phyloP scores from a whole-genome alignment of 2,797 vertebrate genomes.

The Podargus strigoides region DNA sequence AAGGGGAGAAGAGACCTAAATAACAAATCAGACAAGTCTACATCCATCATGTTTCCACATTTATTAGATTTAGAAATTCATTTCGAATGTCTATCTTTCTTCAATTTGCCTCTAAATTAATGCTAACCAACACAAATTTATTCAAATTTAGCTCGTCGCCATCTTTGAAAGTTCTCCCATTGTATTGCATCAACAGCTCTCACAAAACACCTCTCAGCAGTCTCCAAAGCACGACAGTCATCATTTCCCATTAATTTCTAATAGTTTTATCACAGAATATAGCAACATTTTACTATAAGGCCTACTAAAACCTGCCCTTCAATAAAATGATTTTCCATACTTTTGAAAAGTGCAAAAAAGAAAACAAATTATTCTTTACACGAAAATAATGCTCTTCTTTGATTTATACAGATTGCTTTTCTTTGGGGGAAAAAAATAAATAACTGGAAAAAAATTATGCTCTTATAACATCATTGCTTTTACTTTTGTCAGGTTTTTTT shows the following conservation, averaged over 20 bases:
- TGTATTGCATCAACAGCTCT: neutral
- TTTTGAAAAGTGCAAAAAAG: neutral
- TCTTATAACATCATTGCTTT: neutral
- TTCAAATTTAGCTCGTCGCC: neutral
- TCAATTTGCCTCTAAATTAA: neutral
- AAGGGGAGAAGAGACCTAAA: neutral
- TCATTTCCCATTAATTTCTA: neutral
- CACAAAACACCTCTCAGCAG: neutral
- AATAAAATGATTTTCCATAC: neutral
- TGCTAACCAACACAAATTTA: neutral
- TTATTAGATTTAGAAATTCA: neutral
- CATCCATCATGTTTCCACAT: neutral
- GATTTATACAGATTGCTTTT: neutral
- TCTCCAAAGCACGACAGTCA: neutral
- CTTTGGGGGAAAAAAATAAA: accelerated
- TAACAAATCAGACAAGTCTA: neutral
- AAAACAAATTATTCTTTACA: neutral
- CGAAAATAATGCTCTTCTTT: neutral
- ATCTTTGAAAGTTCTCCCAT: neutral
- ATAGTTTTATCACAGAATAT: accelerated
- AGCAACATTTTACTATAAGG: neutral
- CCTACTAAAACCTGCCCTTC: neutral
- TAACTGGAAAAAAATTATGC: neutral
- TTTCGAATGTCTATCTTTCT: neutral
- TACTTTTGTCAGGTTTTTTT: neutral